A percentile compares a stretch with the other conserved stretches of the same genome.
These are phyloP conservation scores for Porites australiensis DNA, from an alignment of 64 coral and sea anemone genomes.

Conservation along the genomic window DNA sequence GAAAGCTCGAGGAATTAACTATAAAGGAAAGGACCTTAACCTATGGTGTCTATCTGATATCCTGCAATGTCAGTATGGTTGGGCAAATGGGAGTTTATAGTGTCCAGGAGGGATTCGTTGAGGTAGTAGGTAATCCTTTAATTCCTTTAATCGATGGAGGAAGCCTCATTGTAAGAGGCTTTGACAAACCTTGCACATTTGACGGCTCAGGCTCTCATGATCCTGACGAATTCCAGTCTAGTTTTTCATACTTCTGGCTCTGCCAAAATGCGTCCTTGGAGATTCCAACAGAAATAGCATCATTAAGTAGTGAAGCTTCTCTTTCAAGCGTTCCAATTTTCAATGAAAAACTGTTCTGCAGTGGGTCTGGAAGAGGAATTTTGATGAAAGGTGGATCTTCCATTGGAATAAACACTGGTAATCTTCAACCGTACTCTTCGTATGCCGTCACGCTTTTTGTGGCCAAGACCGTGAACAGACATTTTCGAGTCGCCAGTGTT, in stretches of 20 bases:
- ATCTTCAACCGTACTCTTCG: background rate
- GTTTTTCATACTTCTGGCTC: constrained; percentile 36
- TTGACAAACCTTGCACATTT: background rate
- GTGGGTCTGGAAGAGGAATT: background rate
- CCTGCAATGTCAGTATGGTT: constrained; percentile 26
- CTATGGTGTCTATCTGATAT: constrained; percentile 28
- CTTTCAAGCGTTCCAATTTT: background rate
- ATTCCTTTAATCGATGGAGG: constrained; percentile 28
- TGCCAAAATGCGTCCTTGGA: constrained; percentile 20
- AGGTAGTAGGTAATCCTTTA: constrained; percentile 15
- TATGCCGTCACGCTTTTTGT: constrained; percentile 19
- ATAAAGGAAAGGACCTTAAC: constrained; percentile 23
- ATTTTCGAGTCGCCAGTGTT: constrained; percentile 6
- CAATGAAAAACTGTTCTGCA: background rate
- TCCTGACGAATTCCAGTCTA: background rate
- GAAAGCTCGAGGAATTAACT: background rate
- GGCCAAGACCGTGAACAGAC: constrained; percentile 15
- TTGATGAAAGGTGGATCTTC: constrained; percentile 23
- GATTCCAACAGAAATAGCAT: background rate
- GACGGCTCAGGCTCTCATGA: constrained; percentile 28
- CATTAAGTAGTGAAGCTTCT: background rate
- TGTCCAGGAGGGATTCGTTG: background rate
- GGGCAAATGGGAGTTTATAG: constrained; percentile 6
- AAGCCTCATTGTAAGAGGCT: background rate
- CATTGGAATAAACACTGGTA: background rate